Conservation (phyloP, 2,113 vertebrate genomes). For the Trichomycterus rosablanca region DNA sequence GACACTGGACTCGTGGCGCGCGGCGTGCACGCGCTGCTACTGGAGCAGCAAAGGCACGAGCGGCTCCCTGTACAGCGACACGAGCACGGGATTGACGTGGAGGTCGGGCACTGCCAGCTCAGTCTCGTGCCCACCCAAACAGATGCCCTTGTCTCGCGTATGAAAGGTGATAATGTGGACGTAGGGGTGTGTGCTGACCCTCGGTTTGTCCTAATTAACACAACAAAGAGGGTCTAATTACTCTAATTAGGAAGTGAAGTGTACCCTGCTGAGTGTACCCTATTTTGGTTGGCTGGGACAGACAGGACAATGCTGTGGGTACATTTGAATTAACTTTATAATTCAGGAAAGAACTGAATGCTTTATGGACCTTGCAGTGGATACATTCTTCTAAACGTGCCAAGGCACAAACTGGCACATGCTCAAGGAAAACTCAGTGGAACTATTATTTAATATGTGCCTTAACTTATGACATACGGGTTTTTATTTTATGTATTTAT, state of each 20-base stretch:
- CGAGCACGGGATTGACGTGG: constrained; percentile 94
- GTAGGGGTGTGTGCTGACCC: too few species aligned
- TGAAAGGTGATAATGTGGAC: constrained; percentile 49
- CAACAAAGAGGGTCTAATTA: too few species aligned
- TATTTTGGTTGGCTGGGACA: too few species aligned
- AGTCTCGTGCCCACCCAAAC: constrained; percentile 87
- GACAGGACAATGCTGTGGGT: too few species aligned
- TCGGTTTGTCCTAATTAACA: too few species aligned
- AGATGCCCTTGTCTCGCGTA: constrained; percentile 97
- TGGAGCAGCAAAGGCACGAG: constrained; percentile 88
- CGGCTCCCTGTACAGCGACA: constrained; percentile 93
- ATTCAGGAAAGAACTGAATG: too few species aligned
- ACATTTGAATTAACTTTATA: too few species aligned
- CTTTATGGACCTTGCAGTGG: too few species aligned
- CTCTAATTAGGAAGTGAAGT: too few species aligned
- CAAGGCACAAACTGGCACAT: not conserved
- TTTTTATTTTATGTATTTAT: not conserved
- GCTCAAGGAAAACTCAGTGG: not conserved
- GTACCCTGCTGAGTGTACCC: too few species aligned
- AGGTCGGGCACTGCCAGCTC: constrained; percentile 94
- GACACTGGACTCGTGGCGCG: constrained; percentile 93
- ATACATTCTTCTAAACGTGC: too few species aligned
- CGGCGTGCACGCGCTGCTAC: constrained; percentile 92
- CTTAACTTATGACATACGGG: not conserved
- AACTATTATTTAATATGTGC: not conserved